These are phyloP conservation scores for Oreocharis arfaki DNA, from an alignment of 2,113 vertebrate genomes.

Conservation along the genomic window DNA sequence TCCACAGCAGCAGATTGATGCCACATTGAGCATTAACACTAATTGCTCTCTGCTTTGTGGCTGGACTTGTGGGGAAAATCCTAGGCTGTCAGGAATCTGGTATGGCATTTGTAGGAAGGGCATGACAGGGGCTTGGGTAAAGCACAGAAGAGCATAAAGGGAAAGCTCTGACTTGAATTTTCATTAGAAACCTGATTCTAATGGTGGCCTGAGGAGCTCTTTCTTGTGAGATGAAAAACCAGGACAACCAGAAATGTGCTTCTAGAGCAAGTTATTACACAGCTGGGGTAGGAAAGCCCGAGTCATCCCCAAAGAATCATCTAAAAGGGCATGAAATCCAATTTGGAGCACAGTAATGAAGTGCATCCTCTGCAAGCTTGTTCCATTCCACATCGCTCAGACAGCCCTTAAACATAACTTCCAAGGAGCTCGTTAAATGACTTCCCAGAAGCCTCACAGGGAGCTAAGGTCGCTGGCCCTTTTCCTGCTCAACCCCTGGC, in stretches of 20 bases:
- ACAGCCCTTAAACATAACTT: background rate
- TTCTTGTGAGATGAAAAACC: background rate
- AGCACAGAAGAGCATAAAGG: background rate
- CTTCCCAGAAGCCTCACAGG: background rate
- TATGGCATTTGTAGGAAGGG: background rate
- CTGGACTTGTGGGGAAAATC: background rate
- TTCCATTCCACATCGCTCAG: background rate
- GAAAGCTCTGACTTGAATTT: background rate
- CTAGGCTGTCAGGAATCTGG: background rate
- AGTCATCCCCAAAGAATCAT: background rate
- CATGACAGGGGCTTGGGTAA: background rate
- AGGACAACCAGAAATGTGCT: background rate
- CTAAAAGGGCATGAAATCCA: background rate
- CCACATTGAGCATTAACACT: background rate
- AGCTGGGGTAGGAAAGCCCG: background rate
- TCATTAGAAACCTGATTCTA: background rate
- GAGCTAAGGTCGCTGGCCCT: background rate
- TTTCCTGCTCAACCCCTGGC: background rate
- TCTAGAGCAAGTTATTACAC: background rate
- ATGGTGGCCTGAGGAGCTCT: background rate
- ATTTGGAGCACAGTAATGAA: background rate
- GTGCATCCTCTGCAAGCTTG: background rate
- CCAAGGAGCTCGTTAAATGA: background rate
- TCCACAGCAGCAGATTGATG: background rate
- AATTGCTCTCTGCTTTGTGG: background rate